Evolutionary conservation across 2,888 invertebrate genomes (phyloP), one percentile per base, ranked within the genome.

Genomic region (Thera obeliscata): DNA sequence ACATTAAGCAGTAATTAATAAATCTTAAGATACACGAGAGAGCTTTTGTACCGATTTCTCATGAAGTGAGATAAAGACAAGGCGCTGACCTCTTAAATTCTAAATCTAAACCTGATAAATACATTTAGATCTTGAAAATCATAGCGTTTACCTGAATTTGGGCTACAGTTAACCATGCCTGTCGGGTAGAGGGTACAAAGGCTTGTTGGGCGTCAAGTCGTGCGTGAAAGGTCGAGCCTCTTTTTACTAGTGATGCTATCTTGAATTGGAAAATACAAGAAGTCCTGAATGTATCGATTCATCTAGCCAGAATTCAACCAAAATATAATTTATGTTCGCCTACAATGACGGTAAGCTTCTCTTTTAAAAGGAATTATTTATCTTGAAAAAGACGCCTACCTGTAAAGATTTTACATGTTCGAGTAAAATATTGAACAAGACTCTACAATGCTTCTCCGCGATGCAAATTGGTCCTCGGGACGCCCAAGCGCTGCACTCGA

Each of bases 401-500:
- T 81, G 79, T 75, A 76, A 71, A 60, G 59, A 57, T 67, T 67
- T 65, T 61, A 72, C 77, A 77, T 78, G 82, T 82, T 81, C 55
- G 55, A 61, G 57, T 54, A 48, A 82, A 81, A 81, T 82, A 83
- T 83, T 77, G 82, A 82, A 69, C 67, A 75, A 74, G 76, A 72
- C 43, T 48, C 54, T 12, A 55, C 58, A 69, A 62, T 66, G 66
- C 64, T 57, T 55, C 76, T 77, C 75, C 72, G 70, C 77, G 75
- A 80, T 82, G 82, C 82, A 85, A 84, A 85, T 85, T 82, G 84
- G 79, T 80, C 78, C 78, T 76, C 55, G 75, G 74, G 78, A 66
- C 56, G 57, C 73, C 69, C 78, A 67, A 70, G 72, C 63, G 71
- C 70, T 74, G 78, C 81, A 81, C 81, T 78, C 78, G 78, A 82